Percentiles rank a stretch among this genome's conserved stretches.
phyloP scores from a whole-genome alignment of 2,113 vertebrate species.

The Barnardius zonarius region DNA sequence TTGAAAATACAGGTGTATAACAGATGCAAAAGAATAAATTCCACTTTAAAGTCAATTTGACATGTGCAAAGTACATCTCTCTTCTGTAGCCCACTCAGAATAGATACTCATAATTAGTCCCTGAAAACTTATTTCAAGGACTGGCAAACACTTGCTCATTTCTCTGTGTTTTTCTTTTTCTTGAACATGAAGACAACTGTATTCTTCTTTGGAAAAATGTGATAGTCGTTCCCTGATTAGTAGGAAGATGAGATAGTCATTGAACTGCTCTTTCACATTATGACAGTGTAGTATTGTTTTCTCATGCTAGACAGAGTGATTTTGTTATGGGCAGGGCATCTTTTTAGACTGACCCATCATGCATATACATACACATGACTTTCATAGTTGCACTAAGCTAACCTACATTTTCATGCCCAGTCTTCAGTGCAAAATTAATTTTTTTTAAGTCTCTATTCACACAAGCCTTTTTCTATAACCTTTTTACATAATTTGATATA shows the following conservation, averaged over 20 bases:
- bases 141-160: background rate
- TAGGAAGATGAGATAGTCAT: background rate
- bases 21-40: background rate
- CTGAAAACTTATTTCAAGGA: background rate
- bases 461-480: slow-evolving; percentile 39
- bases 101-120: background rate
- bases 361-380: background rate
- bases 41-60: background rate
- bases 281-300: background rate
- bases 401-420: slow-evolving; percentile 47
- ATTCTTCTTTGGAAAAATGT: background rate
- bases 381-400: slow-evolving; percentile 24
- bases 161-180: background rate
- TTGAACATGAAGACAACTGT: background rate
- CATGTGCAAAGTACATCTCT: background rate
- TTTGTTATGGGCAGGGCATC: background rate
- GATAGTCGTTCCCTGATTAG: background rate
- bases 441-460: slow-evolving; percentile 58
- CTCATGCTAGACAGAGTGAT: background rate
- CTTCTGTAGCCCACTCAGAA: background rate
- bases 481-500: slow-evolving; percentile 68
- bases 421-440: slow-evolving; percentile 31
- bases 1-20: background rate
- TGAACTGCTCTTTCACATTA: background rate
- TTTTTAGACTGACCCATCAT: background rate